These are phyloP conservation scores for Deilephila elpenor DNA, from an alignment of 2,888 invertebrate species.

Conservation along the genomic window DNA sequence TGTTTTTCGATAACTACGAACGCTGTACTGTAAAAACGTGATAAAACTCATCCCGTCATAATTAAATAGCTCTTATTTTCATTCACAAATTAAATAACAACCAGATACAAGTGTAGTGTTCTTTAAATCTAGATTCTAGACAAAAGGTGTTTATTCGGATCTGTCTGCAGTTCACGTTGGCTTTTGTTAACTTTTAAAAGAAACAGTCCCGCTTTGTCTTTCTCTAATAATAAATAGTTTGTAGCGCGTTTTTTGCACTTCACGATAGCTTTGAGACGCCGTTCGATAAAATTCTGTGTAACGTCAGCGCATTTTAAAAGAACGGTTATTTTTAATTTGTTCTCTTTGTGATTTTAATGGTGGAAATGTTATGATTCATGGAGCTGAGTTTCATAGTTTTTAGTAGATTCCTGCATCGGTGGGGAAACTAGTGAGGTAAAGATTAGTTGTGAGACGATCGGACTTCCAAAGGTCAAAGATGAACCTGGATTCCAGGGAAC, in stretches of 20 bases:
- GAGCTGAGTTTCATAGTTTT: not conserved
- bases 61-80: not conserved
- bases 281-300: constrained; percentile 18
- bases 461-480: too few relatives aligned
- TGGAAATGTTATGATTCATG: not conserved
- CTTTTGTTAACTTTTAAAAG: constrained; percentile 37
- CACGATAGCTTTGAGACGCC: constrained; percentile 15
- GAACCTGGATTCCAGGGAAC: too few relatives aligned
- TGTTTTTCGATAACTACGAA: too few relatives aligned
- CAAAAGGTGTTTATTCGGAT: constrained; percentile 35
- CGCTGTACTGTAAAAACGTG: too few relatives aligned
- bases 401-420: not conserved
- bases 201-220: constrained; percentile 38
- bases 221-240: constrained; percentile 36
- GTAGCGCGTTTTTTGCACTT: constrained; percentile 19
- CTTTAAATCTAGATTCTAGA: constrained; percentile 19
- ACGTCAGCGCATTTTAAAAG: not conserved
- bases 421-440: too few relatives aligned
- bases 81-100: constrained; percentile 12
- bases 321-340: not conserved
- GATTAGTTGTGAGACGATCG: too few relatives aligned
- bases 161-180: constrained; percentile 35
- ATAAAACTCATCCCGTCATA: too few relatives aligned
- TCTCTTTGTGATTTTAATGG: not conserved
- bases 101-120: not conserved